phyloP scores from a whole-genome alignment of 2,797 vertebrate genomes.

The Apodemus agrarius region DNA sequence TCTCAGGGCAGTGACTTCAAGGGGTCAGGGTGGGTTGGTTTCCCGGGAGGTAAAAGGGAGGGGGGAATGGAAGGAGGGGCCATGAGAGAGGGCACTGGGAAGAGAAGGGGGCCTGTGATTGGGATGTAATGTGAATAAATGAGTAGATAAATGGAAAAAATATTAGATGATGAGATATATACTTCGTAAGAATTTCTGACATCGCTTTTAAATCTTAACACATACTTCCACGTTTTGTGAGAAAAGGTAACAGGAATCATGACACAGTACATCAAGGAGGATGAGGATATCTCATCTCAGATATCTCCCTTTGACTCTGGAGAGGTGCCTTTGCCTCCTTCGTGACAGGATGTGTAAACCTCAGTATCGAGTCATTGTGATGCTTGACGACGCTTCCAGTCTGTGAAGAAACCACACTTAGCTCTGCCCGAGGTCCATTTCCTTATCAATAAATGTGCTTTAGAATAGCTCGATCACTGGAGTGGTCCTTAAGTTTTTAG shows the following conservation, averaged over 20 bases:
- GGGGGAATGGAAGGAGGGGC: no score
- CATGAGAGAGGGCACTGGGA: not conserved
- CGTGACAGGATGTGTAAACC: not conserved
- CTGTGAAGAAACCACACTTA: not conserved
- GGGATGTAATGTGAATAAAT: not conserved
- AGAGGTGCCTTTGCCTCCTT: not conserved
- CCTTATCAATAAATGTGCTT: not conserved
- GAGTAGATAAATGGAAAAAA: not conserved
- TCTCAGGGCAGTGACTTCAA: not conserved
- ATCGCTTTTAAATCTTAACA: conserved; percentile 44
- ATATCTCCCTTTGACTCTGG: not conserved
- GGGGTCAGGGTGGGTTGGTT: not conserved
- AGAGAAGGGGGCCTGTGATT: not conserved
- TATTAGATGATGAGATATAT: conserved; percentile 39
- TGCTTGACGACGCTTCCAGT: not conserved
- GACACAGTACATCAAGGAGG: conserved; percentile 29
- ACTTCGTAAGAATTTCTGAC: not conserved
- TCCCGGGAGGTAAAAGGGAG: not conserved
- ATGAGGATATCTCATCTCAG: not conserved
- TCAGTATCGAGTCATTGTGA: not conserved
- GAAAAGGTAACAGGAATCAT: conserved; percentile 29
- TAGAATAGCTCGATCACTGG: not conserved
- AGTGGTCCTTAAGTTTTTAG: not conserved
- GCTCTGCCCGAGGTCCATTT: not conserved
- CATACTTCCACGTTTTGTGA: not conserved